Evolutionary conservation across 2,888 invertebrate genomes (phyloP).

Genomic region (Hesperia comma): DNA sequence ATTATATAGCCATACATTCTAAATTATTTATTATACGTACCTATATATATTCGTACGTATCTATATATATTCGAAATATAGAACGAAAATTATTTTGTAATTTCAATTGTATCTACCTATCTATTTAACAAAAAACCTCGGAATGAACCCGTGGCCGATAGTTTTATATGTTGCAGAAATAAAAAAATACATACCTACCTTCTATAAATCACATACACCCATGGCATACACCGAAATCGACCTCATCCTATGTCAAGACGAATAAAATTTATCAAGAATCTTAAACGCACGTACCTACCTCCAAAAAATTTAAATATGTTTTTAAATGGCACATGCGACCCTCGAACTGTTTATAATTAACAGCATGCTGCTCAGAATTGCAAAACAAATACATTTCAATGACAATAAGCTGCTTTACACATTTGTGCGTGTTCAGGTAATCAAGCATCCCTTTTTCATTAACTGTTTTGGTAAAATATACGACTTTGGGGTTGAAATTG

Average conservation of each 20-base stretch:
- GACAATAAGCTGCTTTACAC: slow-evolving; percentile 57
- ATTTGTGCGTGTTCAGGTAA: slow-evolving; percentile 52
- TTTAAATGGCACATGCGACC: slow-evolving; percentile 42
- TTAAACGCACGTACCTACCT: background rate
- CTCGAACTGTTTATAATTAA: slow-evolving; percentile 58
- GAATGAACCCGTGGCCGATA: too few species aligned
- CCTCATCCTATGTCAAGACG: background rate
- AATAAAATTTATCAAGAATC: slow-evolving; percentile 2
- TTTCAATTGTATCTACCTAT: too few species aligned
- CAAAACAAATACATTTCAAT: slow-evolving; percentile 72
- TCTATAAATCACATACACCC: too few species aligned
- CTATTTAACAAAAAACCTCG: too few species aligned
- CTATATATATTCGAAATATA: too few species aligned
- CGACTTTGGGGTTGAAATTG: too few species aligned
- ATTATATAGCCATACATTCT: too few species aligned
- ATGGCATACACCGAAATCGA: too few species aligned
- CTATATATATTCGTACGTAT: too few species aligned
- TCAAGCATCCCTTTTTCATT: slow-evolving; percentile 25
- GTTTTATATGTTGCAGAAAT: too few species aligned
- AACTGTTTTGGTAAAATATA: background rate
- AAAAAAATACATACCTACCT: too few species aligned
- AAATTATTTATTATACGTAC: background rate
- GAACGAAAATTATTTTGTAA: too few species aligned
- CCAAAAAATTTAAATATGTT: slow-evolving; percentile 15
- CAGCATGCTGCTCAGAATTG: slow-evolving; percentile 58